A percentile compares a stretch with the other conserved stretches of the same genome.
These are phyloP conservation scores for Drosophila tripunctata DNA, from an alignment of 2,888 invertebrate species.

Conservation along the genomic window DNA sequence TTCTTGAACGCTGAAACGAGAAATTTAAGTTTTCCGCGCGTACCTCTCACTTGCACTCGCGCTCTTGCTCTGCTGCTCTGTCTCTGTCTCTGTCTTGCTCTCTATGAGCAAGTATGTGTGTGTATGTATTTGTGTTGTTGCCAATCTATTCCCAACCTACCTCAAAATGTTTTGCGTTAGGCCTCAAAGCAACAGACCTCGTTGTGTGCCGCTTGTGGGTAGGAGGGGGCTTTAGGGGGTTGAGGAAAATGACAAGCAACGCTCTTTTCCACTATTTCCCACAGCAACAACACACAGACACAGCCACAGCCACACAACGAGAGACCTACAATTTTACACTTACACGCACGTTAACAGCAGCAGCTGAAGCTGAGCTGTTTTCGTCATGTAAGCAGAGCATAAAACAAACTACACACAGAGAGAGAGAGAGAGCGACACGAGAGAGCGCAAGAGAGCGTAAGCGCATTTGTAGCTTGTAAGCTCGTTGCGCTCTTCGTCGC, in stretches of 20 bases:
- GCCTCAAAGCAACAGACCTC: constrained; percentile 76
- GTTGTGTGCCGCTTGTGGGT: constrained; percentile 53
- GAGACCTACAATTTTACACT: constrained; percentile 35
- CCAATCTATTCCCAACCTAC: constrained; percentile 83
- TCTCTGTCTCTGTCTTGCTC: background rate
- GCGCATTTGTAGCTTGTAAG: constrained; percentile 31
- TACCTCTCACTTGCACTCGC: constrained; percentile 19
- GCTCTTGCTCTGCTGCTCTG: constrained; percentile 2
- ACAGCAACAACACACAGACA: constrained; percentile 37
- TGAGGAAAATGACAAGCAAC: constrained; percentile 4
- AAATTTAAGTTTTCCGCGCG: constrained; percentile 76
- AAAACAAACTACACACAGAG: constrained; percentile 4
- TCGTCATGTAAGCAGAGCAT: constrained; percentile 55
- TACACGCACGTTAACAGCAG: constrained; percentile 53
- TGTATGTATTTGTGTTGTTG: constrained; percentile 68
- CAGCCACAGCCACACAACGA: constrained; percentile 17
- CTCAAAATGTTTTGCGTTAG: constrained; percentile 82
- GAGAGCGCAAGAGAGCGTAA: constrained; percentile 35
- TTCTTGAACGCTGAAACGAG: constrained; percentile 74
- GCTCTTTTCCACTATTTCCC: constrained; percentile 77
- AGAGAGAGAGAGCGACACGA: constrained; percentile 12
- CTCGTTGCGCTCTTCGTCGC: constrained; percentile 54
- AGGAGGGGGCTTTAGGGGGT: background rate
- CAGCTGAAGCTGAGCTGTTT: constrained; percentile 68
- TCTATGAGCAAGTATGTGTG: constrained; percentile 4